Conservation (phyloP, 92 coral and sea anemone genomes). For the Porites evermanni region DNA sequence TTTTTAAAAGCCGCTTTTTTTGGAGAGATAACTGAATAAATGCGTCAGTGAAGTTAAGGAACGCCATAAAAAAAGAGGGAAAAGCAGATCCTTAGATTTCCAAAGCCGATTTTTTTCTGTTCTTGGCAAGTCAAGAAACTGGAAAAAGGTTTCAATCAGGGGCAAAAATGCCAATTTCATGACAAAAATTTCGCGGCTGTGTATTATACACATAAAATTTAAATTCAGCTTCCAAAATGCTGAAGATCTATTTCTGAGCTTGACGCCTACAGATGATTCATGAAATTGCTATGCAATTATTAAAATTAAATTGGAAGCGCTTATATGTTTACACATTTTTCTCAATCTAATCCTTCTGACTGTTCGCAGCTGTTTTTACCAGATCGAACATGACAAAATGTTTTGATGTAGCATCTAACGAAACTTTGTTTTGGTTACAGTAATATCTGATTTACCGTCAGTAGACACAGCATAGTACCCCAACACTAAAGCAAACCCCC, state of each 20-base stretch:
- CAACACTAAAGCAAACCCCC: no score
- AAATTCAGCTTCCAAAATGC: neutral
- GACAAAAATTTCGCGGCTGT: neutral
- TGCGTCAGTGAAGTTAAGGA: no score
- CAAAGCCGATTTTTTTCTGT: neutral
- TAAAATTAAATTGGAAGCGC: neutral
- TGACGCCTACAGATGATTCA: neutral
- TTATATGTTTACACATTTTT: neutral
- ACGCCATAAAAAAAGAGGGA: no score
- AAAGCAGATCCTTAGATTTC: no score
- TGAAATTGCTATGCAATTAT: slow-evolving; percentile 3
- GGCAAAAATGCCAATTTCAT: neutral
- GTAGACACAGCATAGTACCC: no score
- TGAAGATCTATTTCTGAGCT: neutral
- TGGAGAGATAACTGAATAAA: no score
- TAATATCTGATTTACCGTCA: no score
- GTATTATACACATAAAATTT: neutral
- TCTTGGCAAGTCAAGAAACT: neutral
- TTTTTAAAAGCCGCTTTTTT: no score
- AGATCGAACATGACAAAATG: neutral
- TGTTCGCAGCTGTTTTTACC: neutral
- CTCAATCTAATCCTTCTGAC: neutral
- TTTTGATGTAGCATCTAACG: no score
- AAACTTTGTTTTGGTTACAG: no score
- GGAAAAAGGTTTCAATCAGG: neutral